These are phyloP conservation scores for Myripristis jacobus DNA, from an alignment of 2,797 vertebrate species.

Conservation along the genomic window DNA sequence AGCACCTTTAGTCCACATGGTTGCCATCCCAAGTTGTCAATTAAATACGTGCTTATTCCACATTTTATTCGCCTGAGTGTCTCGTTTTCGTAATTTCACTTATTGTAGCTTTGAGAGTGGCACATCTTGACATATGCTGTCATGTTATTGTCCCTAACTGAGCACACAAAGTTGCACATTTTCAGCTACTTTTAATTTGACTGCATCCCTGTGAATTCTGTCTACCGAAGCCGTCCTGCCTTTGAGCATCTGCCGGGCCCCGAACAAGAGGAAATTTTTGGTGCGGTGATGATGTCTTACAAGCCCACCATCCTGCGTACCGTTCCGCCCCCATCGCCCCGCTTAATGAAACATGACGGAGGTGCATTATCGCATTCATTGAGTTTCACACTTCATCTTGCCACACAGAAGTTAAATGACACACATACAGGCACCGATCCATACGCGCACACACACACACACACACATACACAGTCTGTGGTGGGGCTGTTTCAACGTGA, in stretches of 20 bases:
- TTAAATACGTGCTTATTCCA: too few species aligned
- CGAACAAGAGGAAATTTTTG: conserved; percentile 15
- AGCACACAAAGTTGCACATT: too few species aligned
- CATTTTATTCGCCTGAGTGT: too few species aligned
- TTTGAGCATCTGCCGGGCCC: conserved; percentile 49
- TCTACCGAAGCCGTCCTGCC: conserved; percentile 39
- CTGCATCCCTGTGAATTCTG: conserved; percentile 48
- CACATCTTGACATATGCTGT: too few species aligned
- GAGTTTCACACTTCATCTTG: conserved; percentile 63
- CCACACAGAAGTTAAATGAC: conserved; percentile 56
- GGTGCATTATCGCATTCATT: conserved; percentile 59
- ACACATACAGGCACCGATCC: too few species aligned
- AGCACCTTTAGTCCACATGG: too few species aligned
- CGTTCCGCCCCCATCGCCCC: conserved; percentile 44
- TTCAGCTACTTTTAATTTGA: too few species aligned
- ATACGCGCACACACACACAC: too few species aligned
- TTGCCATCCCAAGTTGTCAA: too few species aligned
- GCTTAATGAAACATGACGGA: conserved; percentile 74
- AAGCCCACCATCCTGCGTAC: conserved; percentile 37
- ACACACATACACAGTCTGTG: conserved; percentile 24
- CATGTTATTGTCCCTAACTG: too few species aligned
- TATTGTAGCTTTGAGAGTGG: too few species aligned
- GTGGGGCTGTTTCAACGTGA: conserved; percentile 50
- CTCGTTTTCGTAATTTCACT: too few species aligned
- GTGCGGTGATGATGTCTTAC: conserved; percentile 40